phyloP scores from a whole-genome alignment of 2,113 vertebrate genomes.

The Nesogale talazaci region DNA sequence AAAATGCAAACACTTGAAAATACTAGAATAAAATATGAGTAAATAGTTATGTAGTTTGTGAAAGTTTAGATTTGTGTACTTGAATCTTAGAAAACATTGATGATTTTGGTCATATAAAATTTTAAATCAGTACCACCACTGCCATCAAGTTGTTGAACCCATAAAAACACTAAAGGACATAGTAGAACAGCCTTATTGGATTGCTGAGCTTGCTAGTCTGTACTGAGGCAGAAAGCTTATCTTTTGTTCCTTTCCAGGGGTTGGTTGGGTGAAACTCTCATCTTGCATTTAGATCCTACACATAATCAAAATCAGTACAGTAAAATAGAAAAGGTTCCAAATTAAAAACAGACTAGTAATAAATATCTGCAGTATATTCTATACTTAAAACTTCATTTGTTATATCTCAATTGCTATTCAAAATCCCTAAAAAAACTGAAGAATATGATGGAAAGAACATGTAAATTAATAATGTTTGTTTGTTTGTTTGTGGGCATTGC shows the following conservation, averaged over 20 bases:
- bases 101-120: too few species aligned
- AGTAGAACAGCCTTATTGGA: not conserved
- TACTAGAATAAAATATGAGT: not conserved
- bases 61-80: too few species aligned
- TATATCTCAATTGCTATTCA: not conserved
- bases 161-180: too few species aligned
- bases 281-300: not conserved
- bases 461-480: not conserved
- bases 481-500: too few species aligned
- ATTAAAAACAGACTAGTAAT: not conserved
- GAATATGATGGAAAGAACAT: not conserved
- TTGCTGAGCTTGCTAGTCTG: not conserved
- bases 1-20: not conserved
- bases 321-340: not conserved
- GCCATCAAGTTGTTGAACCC: too few species aligned
- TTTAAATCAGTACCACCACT: too few species aligned
- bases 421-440: not conserved
- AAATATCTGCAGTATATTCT: not conserved
- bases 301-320: not conserved
- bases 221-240: too few species aligned
- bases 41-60: slow-evolving; percentile 2
- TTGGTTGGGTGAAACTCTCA: too few species aligned
- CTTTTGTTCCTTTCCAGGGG: too few species aligned
- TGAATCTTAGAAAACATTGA: too few species aligned
- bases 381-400: not conserved